phyloP scores from a whole-genome alignment of 2,888 invertebrate genomes.

The Apodemia mormo region DNA sequence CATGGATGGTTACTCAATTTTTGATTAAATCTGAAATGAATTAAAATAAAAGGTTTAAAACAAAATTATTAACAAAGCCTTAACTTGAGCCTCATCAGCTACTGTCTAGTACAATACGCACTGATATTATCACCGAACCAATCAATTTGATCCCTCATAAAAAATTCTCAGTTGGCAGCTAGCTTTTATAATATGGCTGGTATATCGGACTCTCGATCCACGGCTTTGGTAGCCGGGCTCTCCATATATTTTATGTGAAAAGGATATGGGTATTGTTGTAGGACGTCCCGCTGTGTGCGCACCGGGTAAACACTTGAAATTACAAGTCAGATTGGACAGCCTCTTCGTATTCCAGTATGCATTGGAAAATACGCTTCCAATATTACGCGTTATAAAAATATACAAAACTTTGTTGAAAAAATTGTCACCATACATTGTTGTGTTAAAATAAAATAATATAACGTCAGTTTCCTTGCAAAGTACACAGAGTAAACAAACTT shows the following conservation, averaged over 20 bases:
- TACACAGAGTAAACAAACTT: too few species aligned
- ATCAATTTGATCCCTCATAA: slow-evolving; percentile 82
- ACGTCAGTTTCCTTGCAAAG: too few species aligned
- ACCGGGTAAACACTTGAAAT: slow-evolving; percentile 79
- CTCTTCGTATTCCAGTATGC: slow-evolving; percentile 33
- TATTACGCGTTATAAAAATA: slow-evolving; percentile 74
- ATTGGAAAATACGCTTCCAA: slow-evolving; percentile 72
- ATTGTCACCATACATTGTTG: too few species aligned
- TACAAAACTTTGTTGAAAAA: neutral
- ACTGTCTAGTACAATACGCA: slow-evolving; percentile 56
- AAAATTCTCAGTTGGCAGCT: slow-evolving; percentile 74
- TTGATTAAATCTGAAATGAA: neutral
- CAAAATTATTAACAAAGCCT: slow-evolving; percentile 1
- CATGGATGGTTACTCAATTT: neutral
- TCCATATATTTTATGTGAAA: slow-evolving; percentile 82
- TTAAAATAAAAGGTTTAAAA: slow-evolving; percentile 1
- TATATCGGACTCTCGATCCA: slow-evolving; percentile 74
- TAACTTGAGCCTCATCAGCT: slow-evolving; percentile 20
- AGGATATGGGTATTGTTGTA: slow-evolving; percentile 79
- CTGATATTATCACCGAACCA: slow-evolving; percentile 77
- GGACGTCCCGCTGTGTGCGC: slow-evolving; percentile 69
- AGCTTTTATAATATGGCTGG: slow-evolving; percentile 55
- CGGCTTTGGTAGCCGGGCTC: slow-evolving; percentile 71
- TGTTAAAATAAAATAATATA: too few species aligned
- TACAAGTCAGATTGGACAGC: slow-evolving; percentile 69